Base-by-base conservation (phyloP, 2,113 vertebrate species). In the Burhinus oedicnemus region DNA sequence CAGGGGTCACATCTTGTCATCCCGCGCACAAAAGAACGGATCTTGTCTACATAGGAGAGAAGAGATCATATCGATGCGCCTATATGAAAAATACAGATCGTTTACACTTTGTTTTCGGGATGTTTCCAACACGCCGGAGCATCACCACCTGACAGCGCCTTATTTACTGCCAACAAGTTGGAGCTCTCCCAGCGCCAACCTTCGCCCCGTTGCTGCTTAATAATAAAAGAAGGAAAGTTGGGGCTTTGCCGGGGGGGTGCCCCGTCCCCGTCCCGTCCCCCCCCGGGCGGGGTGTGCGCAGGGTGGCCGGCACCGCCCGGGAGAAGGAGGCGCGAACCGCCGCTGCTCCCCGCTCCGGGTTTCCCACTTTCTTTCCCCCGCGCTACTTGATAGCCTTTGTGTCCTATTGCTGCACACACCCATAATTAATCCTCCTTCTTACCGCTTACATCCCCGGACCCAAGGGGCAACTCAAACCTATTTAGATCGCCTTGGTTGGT, bases 351-450 rank as follows among this genome's bases (percentile, higher is more conserved):
- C 54, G 70, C 51, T 23, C 92, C 62, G 15, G 8, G 21, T 13
- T 44, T 17, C 81, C 86, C 65, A 54, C 95, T 65, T 74, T 52
- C 47, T 58, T 54, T 27, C 58, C 77, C 54, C 81, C 58, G 47
- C 78, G 81, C 92, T 87, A 45, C 96, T 97, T 78, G 96, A 91
- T 95, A 83, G 96, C 97, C 95, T 97, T 96, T 96, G 95, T 95
- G 85, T 96, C 97, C 97, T 90, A 70, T 70, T 69, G 97, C 96
- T 89, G 97, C 98, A 95, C 97, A 97, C 98, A 97, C 98, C 98
- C 98, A 97, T 97, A 97, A 98, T 98, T 98, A 98, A 98, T 98
- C 98, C 98, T 98, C 95, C 97, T 98, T 98, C 98, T 98, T 97
- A 98, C 98, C 90, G 96, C 98, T 94, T 96, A 97, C 97, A 93